These are phyloP conservation scores for Archocentrus centrarchus DNA, from an alignment of 2,113 vertebrate species.

Conservation along the genomic window DNA sequence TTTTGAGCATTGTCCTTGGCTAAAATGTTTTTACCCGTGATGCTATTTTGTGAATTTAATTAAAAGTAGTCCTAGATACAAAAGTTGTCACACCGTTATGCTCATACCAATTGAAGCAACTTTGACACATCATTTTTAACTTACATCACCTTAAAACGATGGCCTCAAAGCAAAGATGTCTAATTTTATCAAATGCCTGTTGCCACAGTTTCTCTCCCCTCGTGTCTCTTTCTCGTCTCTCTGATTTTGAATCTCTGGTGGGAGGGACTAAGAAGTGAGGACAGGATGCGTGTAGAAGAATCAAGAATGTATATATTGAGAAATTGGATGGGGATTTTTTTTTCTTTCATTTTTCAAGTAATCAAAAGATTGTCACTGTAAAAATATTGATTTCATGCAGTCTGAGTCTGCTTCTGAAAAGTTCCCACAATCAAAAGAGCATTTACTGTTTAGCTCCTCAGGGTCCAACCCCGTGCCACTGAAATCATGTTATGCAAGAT, in stretches of 20 bases:
- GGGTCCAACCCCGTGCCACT: not conserved
- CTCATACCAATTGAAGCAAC: accelerated
- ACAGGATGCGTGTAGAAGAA: not conserved
- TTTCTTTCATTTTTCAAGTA: not conserved
- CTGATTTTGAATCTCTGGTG: not conserved
- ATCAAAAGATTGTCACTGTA: not conserved
- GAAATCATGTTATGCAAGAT: slow-evolving; percentile 9
- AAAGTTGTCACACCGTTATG: not conserved
- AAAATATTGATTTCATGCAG: not conserved
- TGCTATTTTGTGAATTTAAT: not conserved
- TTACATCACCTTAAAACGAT: not conserved
- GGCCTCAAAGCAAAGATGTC: too few species aligned
- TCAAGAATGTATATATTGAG: not conserved
- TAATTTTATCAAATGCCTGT: not conserved
- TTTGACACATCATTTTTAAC: not conserved
- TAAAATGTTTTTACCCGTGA: not conserved
- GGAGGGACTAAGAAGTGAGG: not conserved
- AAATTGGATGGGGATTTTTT: not conserved
- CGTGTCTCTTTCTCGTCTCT: not conserved
- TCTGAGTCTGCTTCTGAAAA: not conserved
- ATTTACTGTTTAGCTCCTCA: not conserved
- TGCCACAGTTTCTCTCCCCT: accelerated
- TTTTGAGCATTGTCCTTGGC: too few species aligned
- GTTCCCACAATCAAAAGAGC: slow-evolving; percentile 1
- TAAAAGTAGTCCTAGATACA: not conserved